Conservation (phyloP, 2,888 invertebrate genomes). For the Protonemura montana region DNA sequence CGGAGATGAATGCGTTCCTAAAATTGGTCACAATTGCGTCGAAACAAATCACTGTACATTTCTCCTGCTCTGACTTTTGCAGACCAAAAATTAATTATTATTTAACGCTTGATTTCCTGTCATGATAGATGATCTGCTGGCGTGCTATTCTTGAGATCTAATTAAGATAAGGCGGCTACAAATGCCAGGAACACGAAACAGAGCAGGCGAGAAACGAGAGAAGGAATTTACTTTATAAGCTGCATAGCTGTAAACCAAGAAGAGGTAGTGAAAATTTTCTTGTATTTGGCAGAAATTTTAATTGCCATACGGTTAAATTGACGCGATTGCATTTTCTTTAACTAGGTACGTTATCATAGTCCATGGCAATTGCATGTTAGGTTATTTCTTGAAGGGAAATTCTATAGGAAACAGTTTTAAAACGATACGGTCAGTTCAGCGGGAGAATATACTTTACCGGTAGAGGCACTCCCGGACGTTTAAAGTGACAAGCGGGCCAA, state of each 20-base stretch:
- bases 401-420: too few species aligned
- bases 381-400: too few species aligned
- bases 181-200: slow-evolving; percentile 32
- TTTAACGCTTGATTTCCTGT: slow-evolving; percentile 34
- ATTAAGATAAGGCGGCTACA: slow-evolving; percentile 33
- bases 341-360: neutral
- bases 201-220: neutral
- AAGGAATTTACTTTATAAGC: slow-evolving; percentile 13
- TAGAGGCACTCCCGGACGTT: too few species aligned
- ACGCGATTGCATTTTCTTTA: neutral
- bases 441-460: too few species aligned
- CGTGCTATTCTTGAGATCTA: slow-evolving; percentile 28
- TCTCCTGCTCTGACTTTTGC: neutral
- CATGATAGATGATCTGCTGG: slow-evolving; percentile 26
- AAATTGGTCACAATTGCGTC: neutral
- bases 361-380: too few species aligned
- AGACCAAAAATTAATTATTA: slow-evolving; percentile 26
- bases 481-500: too few species aligned
- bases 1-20: neutral
- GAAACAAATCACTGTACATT: neutral
- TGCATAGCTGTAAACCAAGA: neutral
- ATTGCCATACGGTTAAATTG: neutral
- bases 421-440: too few species aligned
- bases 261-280: neutral
- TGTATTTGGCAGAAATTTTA: neutral